Percentiles rank a stretch among this genome's conserved stretches.
Conservation (phyloP, 2,113 vertebrate genomes). For the Boleophthalmus pectinirostris region DNA sequence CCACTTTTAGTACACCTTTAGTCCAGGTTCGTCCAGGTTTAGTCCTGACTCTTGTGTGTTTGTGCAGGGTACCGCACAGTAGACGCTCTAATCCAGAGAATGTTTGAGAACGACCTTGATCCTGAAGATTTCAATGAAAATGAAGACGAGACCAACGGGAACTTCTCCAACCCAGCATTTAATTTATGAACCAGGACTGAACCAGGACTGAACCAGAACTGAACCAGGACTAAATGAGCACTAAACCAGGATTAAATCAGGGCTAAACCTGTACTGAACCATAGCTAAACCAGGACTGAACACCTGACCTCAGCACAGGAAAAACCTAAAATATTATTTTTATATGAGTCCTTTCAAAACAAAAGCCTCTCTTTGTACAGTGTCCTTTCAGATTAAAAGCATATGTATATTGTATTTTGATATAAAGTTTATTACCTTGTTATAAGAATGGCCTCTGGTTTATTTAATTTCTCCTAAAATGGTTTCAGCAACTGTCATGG, state of each 20-base stretch:
- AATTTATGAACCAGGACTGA: slow-evolving; percentile 17
- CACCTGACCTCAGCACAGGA: slow-evolving; percentile 1
- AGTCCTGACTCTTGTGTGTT: background rate
- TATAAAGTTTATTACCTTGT: slow-evolving; percentile 29
- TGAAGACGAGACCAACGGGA: slow-evolving; percentile 67
- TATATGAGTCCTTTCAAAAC: background rate
- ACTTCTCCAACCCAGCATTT: slow-evolving; percentile 72
- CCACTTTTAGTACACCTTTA: background rate
- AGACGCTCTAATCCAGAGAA: slow-evolving; percentile 88
- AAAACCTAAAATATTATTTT: slow-evolving; percentile 6
- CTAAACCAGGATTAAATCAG: background rate
- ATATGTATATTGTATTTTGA: slow-evolving; percentile 27
- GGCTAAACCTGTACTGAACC: background rate
- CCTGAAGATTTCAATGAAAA: slow-evolving; percentile 78
- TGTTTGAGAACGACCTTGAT: slow-evolving; percentile 90
- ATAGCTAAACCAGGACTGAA: background rate
- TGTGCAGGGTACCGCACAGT: slow-evolving; percentile 86
- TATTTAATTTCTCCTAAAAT: background rate
- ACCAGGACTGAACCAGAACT: background rate
- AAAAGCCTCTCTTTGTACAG: slow-evolving; percentile 1
- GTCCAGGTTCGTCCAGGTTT: background rate
- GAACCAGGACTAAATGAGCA: background rate
- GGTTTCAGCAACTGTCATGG: too few relatives aligned
- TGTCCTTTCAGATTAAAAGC: background rate
- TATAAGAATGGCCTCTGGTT: background rate